Percentiles rank a stretch among this genome's conserved stretches.
Conservation (phyloP, 2,797 vertebrate species). For the Carapus acus region DNA sequence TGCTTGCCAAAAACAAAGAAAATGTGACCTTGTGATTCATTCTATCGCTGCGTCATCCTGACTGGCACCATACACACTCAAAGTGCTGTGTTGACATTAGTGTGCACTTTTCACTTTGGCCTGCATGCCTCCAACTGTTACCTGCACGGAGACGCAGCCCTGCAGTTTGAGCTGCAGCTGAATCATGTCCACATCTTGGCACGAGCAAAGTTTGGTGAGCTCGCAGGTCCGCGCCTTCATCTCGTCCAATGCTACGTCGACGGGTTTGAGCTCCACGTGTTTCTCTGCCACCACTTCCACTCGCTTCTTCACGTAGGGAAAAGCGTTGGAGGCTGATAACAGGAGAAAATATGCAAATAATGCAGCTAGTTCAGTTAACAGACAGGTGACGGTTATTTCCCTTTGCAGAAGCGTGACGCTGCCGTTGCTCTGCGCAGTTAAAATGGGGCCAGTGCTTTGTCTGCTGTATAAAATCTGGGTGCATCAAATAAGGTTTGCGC, state of each 20-base stretch:
- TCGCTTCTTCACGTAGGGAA: conserved; percentile 96
- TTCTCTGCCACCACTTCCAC: conserved; percentile 85
- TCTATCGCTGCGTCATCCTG: too few species aligned
- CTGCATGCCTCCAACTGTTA: conserved; percentile 38
- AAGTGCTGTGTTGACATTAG: too few species aligned
- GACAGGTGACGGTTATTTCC: too few species aligned
- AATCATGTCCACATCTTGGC: conserved; percentile 86
- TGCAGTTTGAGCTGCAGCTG: conserved; percentile 95
- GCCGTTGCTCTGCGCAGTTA: too few species aligned
- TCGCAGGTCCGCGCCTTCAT: conserved; percentile 88
- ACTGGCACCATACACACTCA: too few species aligned
- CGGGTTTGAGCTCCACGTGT: conserved; percentile 88
- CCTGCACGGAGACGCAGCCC: conserved; percentile 97
- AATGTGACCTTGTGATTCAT: too few species aligned
- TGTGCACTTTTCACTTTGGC: background rate
- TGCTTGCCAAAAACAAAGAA: fast-evolving
- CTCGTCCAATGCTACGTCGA: conserved; percentile 93
- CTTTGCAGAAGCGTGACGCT: background rate
- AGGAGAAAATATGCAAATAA: background rate
- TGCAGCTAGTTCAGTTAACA: background rate
- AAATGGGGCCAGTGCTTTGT: too few species aligned
- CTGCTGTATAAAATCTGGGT: too few species aligned
- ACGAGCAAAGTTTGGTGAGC: conserved; percentile 85
- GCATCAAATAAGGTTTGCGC: too few species aligned
- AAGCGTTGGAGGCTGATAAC: conserved; percentile 79